Conservation (phyloP, 2,888 invertebrate species). For the Schizaphis graminum region DNA sequence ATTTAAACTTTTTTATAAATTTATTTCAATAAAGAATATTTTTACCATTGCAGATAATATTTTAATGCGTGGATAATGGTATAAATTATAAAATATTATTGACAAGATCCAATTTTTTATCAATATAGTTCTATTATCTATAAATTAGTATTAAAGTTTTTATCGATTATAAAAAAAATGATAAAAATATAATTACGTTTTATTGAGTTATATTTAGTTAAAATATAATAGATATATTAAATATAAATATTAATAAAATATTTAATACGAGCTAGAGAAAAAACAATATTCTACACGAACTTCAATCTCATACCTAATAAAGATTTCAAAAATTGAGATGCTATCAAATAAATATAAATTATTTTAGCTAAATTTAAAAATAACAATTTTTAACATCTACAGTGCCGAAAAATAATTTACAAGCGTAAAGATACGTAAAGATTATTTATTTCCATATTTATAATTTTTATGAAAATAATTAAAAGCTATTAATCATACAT, state of each 20-base stretch:
- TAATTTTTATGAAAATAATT: conserved; percentile 19
- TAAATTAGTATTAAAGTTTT: not conserved
- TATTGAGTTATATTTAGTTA: not conserved
- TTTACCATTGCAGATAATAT: not conserved
- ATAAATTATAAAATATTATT: not conserved
- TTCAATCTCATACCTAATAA: not conserved
- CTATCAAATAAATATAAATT: not conserved
- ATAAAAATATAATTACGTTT: not conserved
- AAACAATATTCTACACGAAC: not conserved
- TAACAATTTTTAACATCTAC: not conserved
- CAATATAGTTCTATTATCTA: not conserved
- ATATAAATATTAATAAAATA: no score
- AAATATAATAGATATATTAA: no score
- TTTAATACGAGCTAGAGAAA: not conserved
- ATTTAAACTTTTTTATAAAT: not conserved
- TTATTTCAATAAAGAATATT: not conserved
- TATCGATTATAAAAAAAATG: not conserved
- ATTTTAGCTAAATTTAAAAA: not conserved
- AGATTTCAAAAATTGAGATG: not conserved
- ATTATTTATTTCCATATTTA: conserved; percentile 25
- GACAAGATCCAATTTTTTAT: not conserved
- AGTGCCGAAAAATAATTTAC: not conserved
- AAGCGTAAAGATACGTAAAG: not conserved
- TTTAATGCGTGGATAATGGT: not conserved
- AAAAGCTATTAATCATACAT: not conserved